Evolutionary conservation across 2,113 vertebrate species (phyloP).

Genomic region (Hippocampus guttulatus): DNA sequence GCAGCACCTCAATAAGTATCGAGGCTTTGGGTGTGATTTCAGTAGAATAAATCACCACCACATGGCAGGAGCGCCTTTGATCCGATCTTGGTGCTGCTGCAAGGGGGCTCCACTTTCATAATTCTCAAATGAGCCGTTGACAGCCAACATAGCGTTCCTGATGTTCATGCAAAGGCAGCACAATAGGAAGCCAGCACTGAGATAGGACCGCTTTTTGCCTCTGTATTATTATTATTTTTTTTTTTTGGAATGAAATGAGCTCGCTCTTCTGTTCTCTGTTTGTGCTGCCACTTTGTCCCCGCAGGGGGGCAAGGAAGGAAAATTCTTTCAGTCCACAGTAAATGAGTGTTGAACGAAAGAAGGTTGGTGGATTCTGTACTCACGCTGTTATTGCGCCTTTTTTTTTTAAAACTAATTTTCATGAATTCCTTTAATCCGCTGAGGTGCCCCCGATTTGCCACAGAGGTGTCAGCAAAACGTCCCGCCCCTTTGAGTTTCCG

Average conservation of each 20-base stretch:
- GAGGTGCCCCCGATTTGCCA: no score
- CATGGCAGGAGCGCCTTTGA: no score
- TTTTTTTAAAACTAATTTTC: no score
- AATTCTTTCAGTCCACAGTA: slow-evolving; percentile 42
- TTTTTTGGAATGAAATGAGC: slow-evolving; percentile 20
- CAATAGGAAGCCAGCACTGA: slow-evolving; percentile 56
- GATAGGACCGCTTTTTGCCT: slow-evolving; percentile 36
- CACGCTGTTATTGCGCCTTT: slow-evolving; percentile 30
- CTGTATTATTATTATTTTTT: slow-evolving; percentile 8
- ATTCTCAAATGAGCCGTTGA: slow-evolving; percentile 57
- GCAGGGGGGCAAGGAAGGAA: slow-evolving; percentile 16
- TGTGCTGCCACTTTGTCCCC: slow-evolving; percentile 22
- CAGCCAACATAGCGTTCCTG: slow-evolving; percentile 54
- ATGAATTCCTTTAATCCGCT: no score
- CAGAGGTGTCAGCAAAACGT: no score
- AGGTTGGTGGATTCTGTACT: slow-evolving; percentile 24
- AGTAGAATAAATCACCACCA: no score
- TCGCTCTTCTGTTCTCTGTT: slow-evolving; percentile 19
- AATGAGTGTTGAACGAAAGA: slow-evolving; percentile 45
- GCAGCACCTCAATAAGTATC: no score
- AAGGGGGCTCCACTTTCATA: slow-evolving; percentile 64
- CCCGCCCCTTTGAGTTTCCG: no score
- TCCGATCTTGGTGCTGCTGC: slow-evolving; percentile 13
- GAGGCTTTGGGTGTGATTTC: no score
- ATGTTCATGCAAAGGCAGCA: slow-evolving; percentile 53